A percentile compares a stretch with the other conserved stretches of the same genome.
phyloP scores from a whole-genome alignment of 2,113 vertebrate species.

The Etheostoma spectabile region DNA sequence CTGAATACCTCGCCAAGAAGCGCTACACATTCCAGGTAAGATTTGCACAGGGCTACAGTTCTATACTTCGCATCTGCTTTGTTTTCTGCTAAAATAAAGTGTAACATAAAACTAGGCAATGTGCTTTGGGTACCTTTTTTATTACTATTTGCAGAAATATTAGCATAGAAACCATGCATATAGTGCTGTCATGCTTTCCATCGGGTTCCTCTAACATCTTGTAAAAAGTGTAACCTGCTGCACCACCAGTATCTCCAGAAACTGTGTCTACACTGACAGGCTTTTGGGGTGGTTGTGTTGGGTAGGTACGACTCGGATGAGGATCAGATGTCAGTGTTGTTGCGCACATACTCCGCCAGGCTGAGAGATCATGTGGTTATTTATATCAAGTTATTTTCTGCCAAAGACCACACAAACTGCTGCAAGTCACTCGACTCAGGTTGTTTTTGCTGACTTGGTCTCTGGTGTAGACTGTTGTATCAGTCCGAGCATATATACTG shows the following conservation, averaged over 20 bases:
- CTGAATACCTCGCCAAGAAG: conserved; percentile 94
- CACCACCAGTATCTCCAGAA: background rate
- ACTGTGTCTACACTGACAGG: background rate
- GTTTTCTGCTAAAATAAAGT: background rate
- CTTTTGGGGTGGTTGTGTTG: conserved; percentile 12
- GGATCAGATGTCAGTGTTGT: conserved; percentile 74
- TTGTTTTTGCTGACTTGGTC: conserved; percentile 46
- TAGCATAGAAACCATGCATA: background rate
- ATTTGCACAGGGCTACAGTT: background rate
- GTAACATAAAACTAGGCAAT: background rate
- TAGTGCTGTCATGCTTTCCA: background rate
- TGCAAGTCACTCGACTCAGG: conserved; percentile 44
- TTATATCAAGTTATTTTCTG: conserved; percentile 89
- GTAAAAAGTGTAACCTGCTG: background rate
- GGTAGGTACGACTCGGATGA: conserved; percentile 26
- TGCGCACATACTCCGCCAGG: conserved; percentile 60
- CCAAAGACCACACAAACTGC: conserved; percentile 46
- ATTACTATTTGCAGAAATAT: background rate
- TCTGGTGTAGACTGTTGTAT: conserved; percentile 7
- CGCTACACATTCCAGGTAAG: conserved; percentile 97
- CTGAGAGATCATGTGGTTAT: conserved; percentile 79
- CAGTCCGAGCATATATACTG: background rate
- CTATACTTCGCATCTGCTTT: background rate
- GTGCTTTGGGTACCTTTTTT: background rate
- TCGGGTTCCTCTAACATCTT: background rate